These are phyloP conservation scores for Papilio aristodemus DNA, from an alignment of 1,140 invertebrate species.

Conservation along the genomic window DNA sequence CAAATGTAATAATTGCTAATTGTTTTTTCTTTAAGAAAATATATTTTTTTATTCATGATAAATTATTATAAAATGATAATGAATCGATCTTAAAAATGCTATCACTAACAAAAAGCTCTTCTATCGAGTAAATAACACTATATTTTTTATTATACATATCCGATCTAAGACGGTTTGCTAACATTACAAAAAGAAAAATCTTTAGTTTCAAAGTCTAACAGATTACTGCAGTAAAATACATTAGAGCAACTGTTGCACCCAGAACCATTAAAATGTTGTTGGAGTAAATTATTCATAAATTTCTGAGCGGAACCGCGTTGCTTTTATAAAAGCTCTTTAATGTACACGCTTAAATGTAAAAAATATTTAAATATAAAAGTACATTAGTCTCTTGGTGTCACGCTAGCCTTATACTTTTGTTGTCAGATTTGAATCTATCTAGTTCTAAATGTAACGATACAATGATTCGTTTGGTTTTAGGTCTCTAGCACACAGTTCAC, in stretches of 20 bases:
- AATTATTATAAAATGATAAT: too few relatives aligned
- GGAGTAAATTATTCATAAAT: constrained; percentile 32
- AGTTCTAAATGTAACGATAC: too few relatives aligned
- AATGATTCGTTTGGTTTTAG: too few relatives aligned
- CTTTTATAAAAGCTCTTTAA: constrained; percentile 24
- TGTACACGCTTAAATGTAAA: not conserved
- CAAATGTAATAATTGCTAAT: too few relatives aligned
- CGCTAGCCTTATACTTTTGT: not conserved
- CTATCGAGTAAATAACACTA: too few relatives aligned
- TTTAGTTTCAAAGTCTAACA: not conserved
- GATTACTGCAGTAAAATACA: constrained; percentile 23
- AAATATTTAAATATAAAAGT: not conserved
- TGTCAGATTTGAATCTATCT: not conserved
- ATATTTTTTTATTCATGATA: too few relatives aligned
- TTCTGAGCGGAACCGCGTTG: constrained; percentile 11
- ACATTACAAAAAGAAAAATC: not conserved
- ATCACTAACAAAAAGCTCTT: too few relatives aligned
- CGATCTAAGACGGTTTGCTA: too few relatives aligned
- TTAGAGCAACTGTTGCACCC: constrained; percentile 14
- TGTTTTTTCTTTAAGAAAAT: too few relatives aligned
- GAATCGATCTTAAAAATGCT: too few relatives aligned
- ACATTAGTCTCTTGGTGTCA: not conserved
- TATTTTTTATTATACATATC: too few relatives aligned
- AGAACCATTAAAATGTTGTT: constrained; percentile 34
- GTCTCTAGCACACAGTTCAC: too few relatives aligned